Evolutionary conservation across 2,113 vertebrate species (phyloP).

Genomic region (Apodemus speciosus): DNA sequence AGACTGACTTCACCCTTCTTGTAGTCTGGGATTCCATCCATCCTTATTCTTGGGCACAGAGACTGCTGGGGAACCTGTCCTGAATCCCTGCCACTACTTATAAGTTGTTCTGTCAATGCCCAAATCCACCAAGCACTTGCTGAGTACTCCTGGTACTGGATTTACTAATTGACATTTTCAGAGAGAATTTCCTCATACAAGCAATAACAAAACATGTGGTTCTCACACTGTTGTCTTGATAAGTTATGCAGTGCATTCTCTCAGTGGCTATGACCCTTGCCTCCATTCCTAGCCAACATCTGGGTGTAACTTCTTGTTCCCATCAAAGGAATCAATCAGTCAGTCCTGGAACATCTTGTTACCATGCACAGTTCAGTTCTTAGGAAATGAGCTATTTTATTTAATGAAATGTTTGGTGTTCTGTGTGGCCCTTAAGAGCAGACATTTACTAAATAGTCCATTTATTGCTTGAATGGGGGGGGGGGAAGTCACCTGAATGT

Average conservation of each 20-base stretch:
- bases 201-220: background rate
- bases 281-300: background rate
- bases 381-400: conserved; percentile 70
- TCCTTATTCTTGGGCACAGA: background rate
- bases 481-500: background rate
- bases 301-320: conserved; percentile 52
- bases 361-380: background rate
- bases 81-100: background rate
- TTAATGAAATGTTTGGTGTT: conserved; percentile 72
- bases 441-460: conserved; percentile 69
- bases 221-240: background rate
- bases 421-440: conserved; percentile 66
- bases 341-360: conserved; percentile 67
- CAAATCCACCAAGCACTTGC: background rate
- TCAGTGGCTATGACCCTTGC: background rate
- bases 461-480: conserved; percentile 36
- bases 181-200: background rate
- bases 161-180: conserved; percentile 25
- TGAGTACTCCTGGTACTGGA: background rate
- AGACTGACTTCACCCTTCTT: background rate
- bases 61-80: background rate
- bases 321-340: conserved; percentile 18
- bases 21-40: background rate
- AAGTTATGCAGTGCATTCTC: background rate
- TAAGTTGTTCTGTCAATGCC: background rate